A percentile compares a stretch with the other conserved stretches of the same genome.
Evolutionary conservation across 2,113 vertebrate genomes (phyloP).

Genomic region (Urocynchramus pylzowi): DNA sequence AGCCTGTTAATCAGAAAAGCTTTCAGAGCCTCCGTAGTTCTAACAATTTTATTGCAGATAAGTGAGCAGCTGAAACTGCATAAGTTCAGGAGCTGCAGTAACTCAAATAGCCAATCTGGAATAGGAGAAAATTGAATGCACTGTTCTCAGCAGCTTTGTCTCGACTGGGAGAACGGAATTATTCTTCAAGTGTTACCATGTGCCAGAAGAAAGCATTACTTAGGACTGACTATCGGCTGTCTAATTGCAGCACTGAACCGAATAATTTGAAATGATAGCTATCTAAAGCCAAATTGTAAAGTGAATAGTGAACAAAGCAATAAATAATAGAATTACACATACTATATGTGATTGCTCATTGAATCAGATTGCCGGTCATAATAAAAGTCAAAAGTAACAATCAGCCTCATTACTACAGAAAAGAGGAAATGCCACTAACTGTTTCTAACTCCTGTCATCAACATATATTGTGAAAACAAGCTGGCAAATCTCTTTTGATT

Average conservation of each 20-base stretch:
- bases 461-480: neutral
- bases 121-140: slow-evolving; percentile 4
- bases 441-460: neutral
- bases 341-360: slow-evolving; percentile 8
- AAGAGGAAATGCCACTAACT: neutral
- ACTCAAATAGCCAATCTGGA: neutral
- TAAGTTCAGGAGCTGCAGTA: slow-evolving; percentile 4
- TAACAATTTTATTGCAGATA: slow-evolving; percentile 24
- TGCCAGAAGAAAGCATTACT: slow-evolving; percentile 17
- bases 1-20: slow-evolving; percentile 16
- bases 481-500: neutral
- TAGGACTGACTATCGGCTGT: neutral
- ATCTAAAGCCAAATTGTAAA: slow-evolving; percentile 27
- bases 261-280: slow-evolving; percentile 41
- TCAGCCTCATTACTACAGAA: neutral
- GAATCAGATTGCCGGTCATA: neutral
- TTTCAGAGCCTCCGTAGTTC: slow-evolving; percentile 2
- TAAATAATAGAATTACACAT: slow-evolving; percentile 40
- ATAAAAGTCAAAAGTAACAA: slow-evolving; percentile 26
- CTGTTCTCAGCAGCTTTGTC: neutral
- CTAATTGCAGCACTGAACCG: slow-evolving; percentile 23
- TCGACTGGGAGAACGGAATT: neutral
- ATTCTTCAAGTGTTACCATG: neutral
- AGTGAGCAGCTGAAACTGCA: neutral
- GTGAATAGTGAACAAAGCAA: slow-evolving; percentile 15